Conservation (phyloP, 2,797 vertebrate genomes). For the Notolabrus celidotus region DNA sequence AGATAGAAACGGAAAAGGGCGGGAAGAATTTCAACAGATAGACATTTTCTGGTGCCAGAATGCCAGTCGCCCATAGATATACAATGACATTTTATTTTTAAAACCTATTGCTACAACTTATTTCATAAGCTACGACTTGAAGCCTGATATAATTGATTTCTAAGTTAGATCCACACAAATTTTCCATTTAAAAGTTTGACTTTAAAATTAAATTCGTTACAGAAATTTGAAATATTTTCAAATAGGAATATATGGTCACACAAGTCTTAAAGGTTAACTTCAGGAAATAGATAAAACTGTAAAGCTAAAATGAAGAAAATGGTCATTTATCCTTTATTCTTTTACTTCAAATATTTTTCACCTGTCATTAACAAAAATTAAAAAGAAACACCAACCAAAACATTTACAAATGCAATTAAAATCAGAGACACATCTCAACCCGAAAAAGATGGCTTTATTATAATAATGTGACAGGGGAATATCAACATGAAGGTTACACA, state of each 20-base stretch:
- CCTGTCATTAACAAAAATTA: no score
- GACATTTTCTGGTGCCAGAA: constrained; percentile 8
- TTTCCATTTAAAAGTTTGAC: no score
- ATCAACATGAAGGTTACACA: constrained; percentile 60
- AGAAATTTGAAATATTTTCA: no score
- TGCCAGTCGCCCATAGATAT: background rate
- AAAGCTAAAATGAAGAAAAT: no score
- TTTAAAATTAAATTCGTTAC: no score
- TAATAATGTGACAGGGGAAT: constrained; percentile 61
- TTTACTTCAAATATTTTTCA: no score
- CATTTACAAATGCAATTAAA: constrained; percentile 15
- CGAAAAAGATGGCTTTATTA: constrained; percentile 76
- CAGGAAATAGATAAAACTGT: background rate
- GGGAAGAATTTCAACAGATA: constrained; percentile 10
- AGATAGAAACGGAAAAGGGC: constrained; percentile 17
- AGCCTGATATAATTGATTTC: no score
- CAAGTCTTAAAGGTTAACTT: background rate
- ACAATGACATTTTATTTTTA: background rate
- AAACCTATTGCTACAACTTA: no score
- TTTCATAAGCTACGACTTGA: no score
- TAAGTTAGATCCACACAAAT: no score
- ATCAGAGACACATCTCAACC: constrained; percentile 18
- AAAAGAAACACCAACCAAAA: background rate
- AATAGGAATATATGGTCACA: no score
- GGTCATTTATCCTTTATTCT: no score